Evolutionary conservation across 2,888 invertebrate genomes (phyloP), one percentile per base, ranked within the genome.

Genomic region (Sphaerophoria taeniata): DNA sequence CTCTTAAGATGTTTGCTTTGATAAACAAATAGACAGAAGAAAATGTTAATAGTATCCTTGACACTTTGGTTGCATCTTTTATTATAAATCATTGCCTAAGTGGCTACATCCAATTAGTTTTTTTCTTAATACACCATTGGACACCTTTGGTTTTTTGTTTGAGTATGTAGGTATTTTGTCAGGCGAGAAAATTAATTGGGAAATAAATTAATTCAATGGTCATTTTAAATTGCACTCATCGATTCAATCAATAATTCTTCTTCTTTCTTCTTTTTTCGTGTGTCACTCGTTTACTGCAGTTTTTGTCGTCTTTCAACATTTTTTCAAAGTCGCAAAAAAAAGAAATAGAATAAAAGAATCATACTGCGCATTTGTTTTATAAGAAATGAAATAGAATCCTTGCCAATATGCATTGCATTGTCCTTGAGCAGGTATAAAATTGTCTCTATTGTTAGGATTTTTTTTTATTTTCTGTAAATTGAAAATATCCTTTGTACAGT

Each of bases 61-160:
- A 82, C 86, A 74, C 77, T 74, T 14, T 67, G 63, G 51, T 56
- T 14, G 71, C 16, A 56, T 56, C 73, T 67, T 61, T 78, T 78
- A 82, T 77, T 78, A 75, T 82, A 86, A 86, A 86, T 86, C 86
- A 86, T 60, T 74, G 82, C 73, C 74, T 81, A 86, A 82, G 86
- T 77, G 67, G 81, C 72, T 77, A 60, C 53, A 60, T 76, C 70
- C 78, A 86, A 82, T 81, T 86, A 77, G 70, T 65, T 75, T 79
- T 75, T 72, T 71, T 51, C 65, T 79, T 70, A 71, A 53, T 45
- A 75, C 36, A 49, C 63, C 65, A 56, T 61, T n/a, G 49, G 71
- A 60, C 36, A 72, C 58, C 55, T 16, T 60, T 9, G 7, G 14
- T 51, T 7, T 33, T 60, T 12, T 31, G 39, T 7, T 11, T 6